Evolutionary conservation across 2,888 invertebrate genomes (phyloP).

Genomic region (Eristalinus aeneus): DNA sequence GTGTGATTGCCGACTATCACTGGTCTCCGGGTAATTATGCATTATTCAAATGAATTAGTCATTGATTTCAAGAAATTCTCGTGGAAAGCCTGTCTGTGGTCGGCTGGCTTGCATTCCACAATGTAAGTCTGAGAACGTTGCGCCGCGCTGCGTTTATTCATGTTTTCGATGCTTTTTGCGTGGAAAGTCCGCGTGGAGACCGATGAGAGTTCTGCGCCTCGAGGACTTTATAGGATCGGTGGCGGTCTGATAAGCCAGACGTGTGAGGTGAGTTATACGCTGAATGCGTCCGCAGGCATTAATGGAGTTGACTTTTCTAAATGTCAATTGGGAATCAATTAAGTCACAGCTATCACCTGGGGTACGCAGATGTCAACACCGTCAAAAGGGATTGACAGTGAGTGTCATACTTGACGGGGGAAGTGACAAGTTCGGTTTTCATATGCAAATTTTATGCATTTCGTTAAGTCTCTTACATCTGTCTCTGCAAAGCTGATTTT

Average conservation of each 20-base stretch:
- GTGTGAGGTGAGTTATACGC: not conserved
- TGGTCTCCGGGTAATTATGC: conserved; percentile 48
- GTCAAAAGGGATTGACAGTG: not conserved
- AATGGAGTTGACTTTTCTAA: not conserved
- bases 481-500: no score
- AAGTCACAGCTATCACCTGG: not conserved
- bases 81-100: not conserved
- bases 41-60: conserved; percentile 54
- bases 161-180: not conserved
- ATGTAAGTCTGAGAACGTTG: not conserved
- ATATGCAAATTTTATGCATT: not conserved
- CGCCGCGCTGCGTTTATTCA: not conserved
- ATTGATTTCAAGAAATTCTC: conserved; percentile 34
- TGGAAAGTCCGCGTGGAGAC: not conserved
- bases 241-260: not conserved
- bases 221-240: not conserved
- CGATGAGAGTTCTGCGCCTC: not conserved
- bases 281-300: not conserved
- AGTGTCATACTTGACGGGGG: not conserved
- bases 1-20: conserved; percentile 58
- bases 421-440: not conserved
- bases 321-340: not conserved
- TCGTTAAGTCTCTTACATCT: not conserved
- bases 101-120: not conserved
- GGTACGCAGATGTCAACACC: not conserved